Percentiles rank a stretch among this genome's conserved stretches.
Conservation (phyloP, 2,113 vertebrate genomes). For the Entosphenus tridentatus region DNA sequence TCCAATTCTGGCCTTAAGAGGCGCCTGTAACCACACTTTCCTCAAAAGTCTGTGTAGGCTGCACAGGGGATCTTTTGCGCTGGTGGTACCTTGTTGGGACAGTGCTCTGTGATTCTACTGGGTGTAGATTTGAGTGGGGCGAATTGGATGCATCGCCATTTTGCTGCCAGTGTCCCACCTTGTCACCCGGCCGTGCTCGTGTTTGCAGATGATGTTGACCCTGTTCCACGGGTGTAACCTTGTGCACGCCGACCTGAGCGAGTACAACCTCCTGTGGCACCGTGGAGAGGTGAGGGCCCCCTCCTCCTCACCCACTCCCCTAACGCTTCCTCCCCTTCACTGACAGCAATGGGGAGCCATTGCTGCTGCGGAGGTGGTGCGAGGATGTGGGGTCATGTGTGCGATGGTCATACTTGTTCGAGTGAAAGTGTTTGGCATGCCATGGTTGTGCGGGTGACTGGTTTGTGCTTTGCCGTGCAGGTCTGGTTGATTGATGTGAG, state of each 20-base stretch:
- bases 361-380: no score
- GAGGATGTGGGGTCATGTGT: no score
- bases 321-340: no score
- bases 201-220: slow-evolving; percentile 54
- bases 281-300: slow-evolving; percentile 31
- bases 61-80: no score
- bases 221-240: slow-evolving; percentile 59
- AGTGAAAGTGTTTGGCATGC: background rate
- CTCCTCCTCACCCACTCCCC: no score
- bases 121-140: background rate
- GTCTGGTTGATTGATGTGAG: slow-evolving; percentile 93
- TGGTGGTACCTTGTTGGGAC: background rate
- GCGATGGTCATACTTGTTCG: no score
- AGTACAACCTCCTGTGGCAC: slow-evolving; percentile 95
- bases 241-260: slow-evolving; percentile 85
- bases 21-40: no score
- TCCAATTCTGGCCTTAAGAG: no score
- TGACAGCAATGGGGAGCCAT: no score
- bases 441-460: background rate
- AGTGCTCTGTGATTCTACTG: background rate
- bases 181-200: background rate
- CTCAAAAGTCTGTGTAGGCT: no score
- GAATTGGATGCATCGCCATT: background rate
- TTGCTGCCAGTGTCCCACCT: background rate
- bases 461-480: slow-evolving; percentile 19